Conservation (phyloP, 1,140 invertebrate genomes). For the Pemphigus obesinymphae region DNA sequence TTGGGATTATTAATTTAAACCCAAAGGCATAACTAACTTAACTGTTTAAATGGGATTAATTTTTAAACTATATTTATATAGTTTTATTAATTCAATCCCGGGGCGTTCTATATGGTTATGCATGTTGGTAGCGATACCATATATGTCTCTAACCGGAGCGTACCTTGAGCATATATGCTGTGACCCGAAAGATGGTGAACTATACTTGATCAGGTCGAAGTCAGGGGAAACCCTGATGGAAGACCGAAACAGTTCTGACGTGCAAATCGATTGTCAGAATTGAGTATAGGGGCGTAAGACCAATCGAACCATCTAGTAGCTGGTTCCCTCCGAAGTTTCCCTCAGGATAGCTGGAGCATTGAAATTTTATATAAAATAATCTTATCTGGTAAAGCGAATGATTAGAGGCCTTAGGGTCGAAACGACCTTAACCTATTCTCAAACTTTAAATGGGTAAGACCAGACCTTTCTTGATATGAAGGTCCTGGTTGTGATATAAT, state of each 20-base stretch:
- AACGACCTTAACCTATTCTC: constrained; percentile 79
- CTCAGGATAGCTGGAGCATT: constrained; percentile 74
- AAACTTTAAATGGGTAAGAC: constrained; percentile 84
- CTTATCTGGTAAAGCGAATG: constrained; percentile 76
- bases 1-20: too few species aligned
- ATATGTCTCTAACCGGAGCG: too few species aligned
- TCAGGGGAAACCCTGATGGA: constrained; percentile 84
- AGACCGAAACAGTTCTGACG: constrained; percentile 82
- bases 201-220: constrained; percentile 82
- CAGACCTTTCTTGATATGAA: constrained; percentile 61
- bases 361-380: too few species aligned
- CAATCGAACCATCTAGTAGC: constrained; percentile 89
- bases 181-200: constrained; percentile 88
- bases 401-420: constrained; percentile 77
- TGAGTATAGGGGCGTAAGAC: constrained; percentile 90
- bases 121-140: too few species aligned
- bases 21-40: too few species aligned
- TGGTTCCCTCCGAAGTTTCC: constrained; percentile 87
- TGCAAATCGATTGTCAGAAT: constrained; percentile 86
- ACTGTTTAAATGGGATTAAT: too few species aligned
- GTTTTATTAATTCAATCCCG: too few species aligned
- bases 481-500: too few species aligned
- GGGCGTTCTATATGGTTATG: too few species aligned
- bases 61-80: too few species aligned
- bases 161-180: constrained; percentile 68